phyloP scores from a whole-genome alignment of 2,113 vertebrate species.

The Columbina picui region DNA sequence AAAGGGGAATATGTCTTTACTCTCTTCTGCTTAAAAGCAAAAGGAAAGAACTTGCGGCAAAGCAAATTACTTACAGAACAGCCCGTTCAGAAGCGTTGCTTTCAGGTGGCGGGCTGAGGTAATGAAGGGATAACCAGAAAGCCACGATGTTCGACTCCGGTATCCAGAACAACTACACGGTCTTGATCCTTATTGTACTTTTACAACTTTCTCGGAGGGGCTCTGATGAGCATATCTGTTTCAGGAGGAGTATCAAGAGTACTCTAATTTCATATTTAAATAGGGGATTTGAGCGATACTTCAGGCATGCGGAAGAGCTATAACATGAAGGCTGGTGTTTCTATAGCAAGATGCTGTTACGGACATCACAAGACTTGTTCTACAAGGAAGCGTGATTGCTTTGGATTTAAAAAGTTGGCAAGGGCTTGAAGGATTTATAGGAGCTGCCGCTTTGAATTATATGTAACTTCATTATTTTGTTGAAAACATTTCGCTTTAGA shows the following conservation, averaged over 20 bases:
- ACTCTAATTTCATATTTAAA: slow-evolving; percentile 56
- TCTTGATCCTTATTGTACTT: not conserved
- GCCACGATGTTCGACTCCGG: not conserved
- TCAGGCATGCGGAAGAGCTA: slow-evolving; percentile 46
- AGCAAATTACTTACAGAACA: not conserved
- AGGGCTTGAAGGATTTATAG: slow-evolving; percentile 72
- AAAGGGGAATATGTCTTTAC: not conserved
- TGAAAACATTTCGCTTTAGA: slow-evolving; percentile 34
- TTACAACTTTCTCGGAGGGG: not conserved
- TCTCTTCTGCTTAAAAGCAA: not conserved
- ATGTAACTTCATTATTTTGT: slow-evolving; percentile 55
- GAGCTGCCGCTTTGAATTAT: slow-evolving; percentile 57
- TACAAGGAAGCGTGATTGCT: slow-evolving; percentile 59
- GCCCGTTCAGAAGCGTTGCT: not conserved
- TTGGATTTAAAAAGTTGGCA: slow-evolving; percentile 61
- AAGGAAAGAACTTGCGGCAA: not conserved
- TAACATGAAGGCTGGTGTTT: slow-evolving; percentile 15
- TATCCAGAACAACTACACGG: not conserved
- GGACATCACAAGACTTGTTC: slow-evolving; percentile 71
- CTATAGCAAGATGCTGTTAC: slow-evolving; percentile 39
- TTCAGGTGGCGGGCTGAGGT: not conserved
- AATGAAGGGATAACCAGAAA: not conserved
- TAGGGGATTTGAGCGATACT: slow-evolving; percentile 67
- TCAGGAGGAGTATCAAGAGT: slow-evolving; percentile 47
- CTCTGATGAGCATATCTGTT: slow-evolving; percentile 57